These are phyloP conservation scores for Cyrtonyx montezumae DNA, from an alignment of 2,113 vertebrate genomes.

Conservation along the genomic window DNA sequence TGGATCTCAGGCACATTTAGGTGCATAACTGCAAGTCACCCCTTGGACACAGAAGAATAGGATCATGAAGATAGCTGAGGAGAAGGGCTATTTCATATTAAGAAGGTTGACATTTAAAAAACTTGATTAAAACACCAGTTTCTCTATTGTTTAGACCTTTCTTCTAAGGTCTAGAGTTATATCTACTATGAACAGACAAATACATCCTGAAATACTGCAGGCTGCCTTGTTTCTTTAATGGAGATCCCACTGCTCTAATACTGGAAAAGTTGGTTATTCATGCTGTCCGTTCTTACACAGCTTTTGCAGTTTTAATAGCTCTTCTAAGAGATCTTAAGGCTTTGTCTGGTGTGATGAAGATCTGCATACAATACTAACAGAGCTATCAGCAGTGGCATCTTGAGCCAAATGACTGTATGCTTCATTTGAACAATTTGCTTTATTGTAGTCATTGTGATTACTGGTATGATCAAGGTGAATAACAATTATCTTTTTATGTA, in stretches of 20 bases:
- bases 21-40: background rate
- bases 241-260: background rate
- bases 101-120: background rate
- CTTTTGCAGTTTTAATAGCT: background rate
- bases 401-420: background rate
- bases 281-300: background rate
- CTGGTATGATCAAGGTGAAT: background rate
- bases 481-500: background rate
- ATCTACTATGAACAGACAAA: background rate
- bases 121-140: background rate
- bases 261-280: background rate
- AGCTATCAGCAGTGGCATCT: background rate
- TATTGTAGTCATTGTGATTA: background rate
- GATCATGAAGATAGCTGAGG: background rate
- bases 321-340: background rate
- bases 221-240: background rate
- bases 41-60: background rate
- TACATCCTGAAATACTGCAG: background rate
- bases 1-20: accelerated
- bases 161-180: background rate
- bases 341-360: background rate
- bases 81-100: background rate
- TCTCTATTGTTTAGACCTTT: background rate
- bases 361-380: background rate
- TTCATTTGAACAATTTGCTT: background rate